Base-by-base conservation (phyloP, 2,113 vertebrate genomes). In the Channa argus region DNA sequence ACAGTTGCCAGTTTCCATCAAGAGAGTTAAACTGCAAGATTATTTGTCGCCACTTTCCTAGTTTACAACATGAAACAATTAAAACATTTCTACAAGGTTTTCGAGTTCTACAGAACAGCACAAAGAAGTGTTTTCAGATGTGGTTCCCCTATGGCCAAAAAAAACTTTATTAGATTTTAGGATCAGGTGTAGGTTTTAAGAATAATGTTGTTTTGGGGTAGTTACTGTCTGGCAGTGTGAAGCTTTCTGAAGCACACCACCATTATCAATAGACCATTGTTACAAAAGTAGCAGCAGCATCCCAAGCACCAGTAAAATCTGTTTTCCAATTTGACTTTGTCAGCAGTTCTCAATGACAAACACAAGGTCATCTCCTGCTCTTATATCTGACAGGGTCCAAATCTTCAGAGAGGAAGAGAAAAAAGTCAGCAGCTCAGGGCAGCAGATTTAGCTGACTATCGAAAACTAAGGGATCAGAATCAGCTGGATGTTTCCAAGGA, bases 281-380 rank as follows among this genome's bases (percentile, higher is more conserved):
- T 24, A 24, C 24, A 24, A 24, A 24, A 24, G 24, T 24, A 65
- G 79, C 36, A 62, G 69, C 50, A 54, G 52, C 59, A 53, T 66
- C 11, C 13, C 11, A n/a, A 7, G 38, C 60, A 34, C 12, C 80
- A 72, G 49, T 51, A 45, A 74, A 73, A 81, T 53, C 76, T 49
- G 47, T 77, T 41, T 61, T 73, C 51, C 62, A 24, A 24, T 65
- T 38, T 43, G 67, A 74, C 79, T 82, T 74, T 74, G 86, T 87
- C 72, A 76, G 83, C 87, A 56, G 12, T 80, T 86, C 54, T 82
- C 86, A 87, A 76, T 72, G 84, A 80, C 70, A 73, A 67, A 63
- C 33, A 45, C 72, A 80, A 85, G 88, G 89, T 83, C 85, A 83
- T 78, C 74, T 67, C 39, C 55, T 54, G 58, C 64, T 63, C 77